phyloP scores from a whole-genome alignment of 2,113 vertebrate species.

The Brevimyrus niger region DNA sequence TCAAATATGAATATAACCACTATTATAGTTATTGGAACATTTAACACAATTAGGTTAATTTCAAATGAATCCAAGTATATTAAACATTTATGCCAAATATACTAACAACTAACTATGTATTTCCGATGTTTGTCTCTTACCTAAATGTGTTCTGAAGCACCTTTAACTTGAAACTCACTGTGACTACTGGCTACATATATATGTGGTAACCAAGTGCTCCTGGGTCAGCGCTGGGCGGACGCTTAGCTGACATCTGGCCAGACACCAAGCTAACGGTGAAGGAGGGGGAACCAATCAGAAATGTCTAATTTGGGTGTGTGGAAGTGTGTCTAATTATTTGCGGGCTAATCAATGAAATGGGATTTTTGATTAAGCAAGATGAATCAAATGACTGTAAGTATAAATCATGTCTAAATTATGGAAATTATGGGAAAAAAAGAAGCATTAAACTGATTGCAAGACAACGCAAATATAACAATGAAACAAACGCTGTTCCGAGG shows the following conservation, averaged over 20 bases:
- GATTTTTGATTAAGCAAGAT: not conserved
- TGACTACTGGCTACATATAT: not conserved
- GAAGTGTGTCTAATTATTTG: not conserved
- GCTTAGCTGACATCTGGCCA: not conserved
- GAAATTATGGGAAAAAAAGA: not conserved
- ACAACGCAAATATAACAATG: not conserved
- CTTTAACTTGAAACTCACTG: not conserved
- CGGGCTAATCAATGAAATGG: not conserved
- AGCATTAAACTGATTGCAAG: not conserved
- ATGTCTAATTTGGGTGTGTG: not conserved
- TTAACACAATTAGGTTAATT: not conserved
- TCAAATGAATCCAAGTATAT: not conserved
- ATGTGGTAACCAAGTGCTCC: not conserved
- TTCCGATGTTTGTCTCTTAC: not conserved
- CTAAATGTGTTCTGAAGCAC: not conserved
- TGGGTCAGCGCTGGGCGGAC: not conserved
- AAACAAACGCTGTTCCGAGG: not conserved
- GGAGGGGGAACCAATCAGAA: not conserved
- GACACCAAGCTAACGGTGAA: not conserved
- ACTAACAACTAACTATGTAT: not conserved
- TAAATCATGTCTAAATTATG: not conserved
- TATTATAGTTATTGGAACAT: not conserved
- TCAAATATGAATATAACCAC: not conserved
- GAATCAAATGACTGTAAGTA: not conserved
- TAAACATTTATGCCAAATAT: not conserved